A percentile compares a stretch with the other conserved stretches of the same genome.
phyloP scores from a whole-genome alignment of 2,113 vertebrate genomes.

The Gymnorhina tibicen region DNA sequence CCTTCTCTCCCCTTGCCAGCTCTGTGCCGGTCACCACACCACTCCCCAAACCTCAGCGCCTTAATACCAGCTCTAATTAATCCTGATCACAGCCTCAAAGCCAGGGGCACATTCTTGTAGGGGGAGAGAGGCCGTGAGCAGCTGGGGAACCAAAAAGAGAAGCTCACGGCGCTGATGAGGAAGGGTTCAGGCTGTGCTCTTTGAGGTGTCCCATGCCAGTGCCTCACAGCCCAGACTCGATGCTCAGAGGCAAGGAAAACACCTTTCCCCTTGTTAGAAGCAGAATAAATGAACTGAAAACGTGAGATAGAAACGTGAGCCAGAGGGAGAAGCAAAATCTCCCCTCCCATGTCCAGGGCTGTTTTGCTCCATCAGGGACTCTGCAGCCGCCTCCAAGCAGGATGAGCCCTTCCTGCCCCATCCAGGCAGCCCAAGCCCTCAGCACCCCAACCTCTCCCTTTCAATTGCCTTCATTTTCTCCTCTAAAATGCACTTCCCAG shows the following conservation, averaged over 20 bases:
- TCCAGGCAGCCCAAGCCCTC: background rate
- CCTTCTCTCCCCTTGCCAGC: background rate
- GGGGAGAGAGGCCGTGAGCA: background rate
- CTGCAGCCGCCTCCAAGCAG: fast-evolving
- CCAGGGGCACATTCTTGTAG: background rate
- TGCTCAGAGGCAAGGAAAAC: background rate
- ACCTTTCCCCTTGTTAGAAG: background rate
- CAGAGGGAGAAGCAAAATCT: background rate
- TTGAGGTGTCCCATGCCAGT: background rate
- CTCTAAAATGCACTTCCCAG: background rate
- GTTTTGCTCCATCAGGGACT: background rate
- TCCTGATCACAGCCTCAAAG: background rate
- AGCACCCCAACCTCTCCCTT: background rate
- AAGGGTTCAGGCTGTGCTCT: background rate
- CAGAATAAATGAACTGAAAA: background rate
- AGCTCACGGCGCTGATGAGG: fast-evolving
- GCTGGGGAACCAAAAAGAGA: background rate
- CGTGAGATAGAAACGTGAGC: fast-evolving
- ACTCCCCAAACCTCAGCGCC: background rate
- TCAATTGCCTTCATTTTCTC: background rate
- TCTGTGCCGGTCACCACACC: background rate
- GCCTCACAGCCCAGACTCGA: background rate
- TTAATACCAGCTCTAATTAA: background rate
- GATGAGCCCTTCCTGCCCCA: background rate
- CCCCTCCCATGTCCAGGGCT: fast-evolving